Percentiles rank a stretch among this genome's conserved stretches.
Evolutionary conservation across 2,113 vertebrate species (phyloP).

Genomic region (Leucopsar rothschildi): DNA sequence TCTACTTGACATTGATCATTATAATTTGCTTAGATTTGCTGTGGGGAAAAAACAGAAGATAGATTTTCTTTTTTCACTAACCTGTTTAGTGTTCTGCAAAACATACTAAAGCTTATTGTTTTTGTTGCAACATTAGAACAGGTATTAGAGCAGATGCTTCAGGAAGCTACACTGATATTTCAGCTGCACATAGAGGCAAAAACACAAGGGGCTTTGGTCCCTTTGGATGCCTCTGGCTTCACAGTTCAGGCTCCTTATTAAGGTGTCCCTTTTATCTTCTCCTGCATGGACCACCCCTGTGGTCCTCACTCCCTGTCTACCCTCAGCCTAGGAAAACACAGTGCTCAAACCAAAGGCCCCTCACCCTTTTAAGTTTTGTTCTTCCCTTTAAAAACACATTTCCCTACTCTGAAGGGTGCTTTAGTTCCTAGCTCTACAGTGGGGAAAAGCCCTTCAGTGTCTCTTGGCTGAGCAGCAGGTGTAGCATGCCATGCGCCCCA

Average conservation of each 20-base stretch:
- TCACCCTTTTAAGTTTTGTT: not conserved
- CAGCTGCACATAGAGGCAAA: not conserved
- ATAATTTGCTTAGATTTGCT: not conserved
- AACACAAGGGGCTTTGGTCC: not conserved
- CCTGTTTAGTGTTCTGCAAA: not conserved
- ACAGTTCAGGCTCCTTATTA: not conserved
- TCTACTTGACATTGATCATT: not conserved
- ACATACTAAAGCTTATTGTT: not conserved
- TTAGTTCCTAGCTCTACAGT: not conserved
- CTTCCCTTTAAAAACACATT: not conserved
- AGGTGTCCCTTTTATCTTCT: not conserved
- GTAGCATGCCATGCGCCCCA: rapidly evolving
- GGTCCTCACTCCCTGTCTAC: not conserved
- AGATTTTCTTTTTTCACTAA: not conserved
- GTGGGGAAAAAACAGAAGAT: not conserved
- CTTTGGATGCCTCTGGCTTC: not conserved
- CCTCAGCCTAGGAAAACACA: not conserved
- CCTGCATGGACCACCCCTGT: not conserved
- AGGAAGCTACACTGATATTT: not conserved
- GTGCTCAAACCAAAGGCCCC: not conserved
- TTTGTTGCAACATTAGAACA: not conserved
- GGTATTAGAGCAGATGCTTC: not conserved
- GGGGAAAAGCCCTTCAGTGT: not conserved
- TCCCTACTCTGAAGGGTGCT: not conserved
- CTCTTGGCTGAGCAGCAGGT: not conserved